Base-by-base conservation (phyloP, 30 jellyfish, hydroid and myxozoan species). In the Pelagia noctiluca region DNA sequence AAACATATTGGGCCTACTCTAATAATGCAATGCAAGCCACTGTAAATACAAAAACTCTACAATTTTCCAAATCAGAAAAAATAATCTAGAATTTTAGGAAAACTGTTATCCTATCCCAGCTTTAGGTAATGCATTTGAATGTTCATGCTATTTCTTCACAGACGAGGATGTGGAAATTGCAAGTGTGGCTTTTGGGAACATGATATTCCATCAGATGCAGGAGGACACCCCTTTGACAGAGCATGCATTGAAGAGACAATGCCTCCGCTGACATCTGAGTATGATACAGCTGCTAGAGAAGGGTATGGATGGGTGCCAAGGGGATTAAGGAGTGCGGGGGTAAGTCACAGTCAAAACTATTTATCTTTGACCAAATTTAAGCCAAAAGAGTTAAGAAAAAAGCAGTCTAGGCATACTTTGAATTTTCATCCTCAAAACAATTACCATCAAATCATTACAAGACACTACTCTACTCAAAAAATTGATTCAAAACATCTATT, bases 121-220 rank as follows among this genome's bases (percentile, higher is more conserved):
- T n/a, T n/a, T 5, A 30, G 33, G 22, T 53, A 3, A n/a, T 33
- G 26, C 26, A 53, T 53, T 29, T 13, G 26, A 2, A 2, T 53
- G 2, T 24, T 4, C 16, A 13, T 11, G 42, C 8, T 16, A 5
- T 3, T 46, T 50, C 42, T 33, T 71, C 69, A 16, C 69, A 94
- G 99, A 86, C 82, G 97, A 49, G 96, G 99, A 49, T 94, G 99
- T 88, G 96, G 96, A 13, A 94, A 94, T 63, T 94, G 99, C 87
- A 94, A 79, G 53, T 94, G 99, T 88, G 93, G 97, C 1, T 63
- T 88, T 19, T 94, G 99, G 99, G 93, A 88, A 28, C 99, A 94
- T 64, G 97, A 94, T 24, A 65, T 94, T 19, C 96, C 96, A 4
- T 92, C 70, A 25, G 82, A 83, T 84, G 83, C 90, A n/a, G 89